phyloP scores from a whole-genome alignment of 2,113 vertebrate species.

The Orycteropus afer region DNA sequence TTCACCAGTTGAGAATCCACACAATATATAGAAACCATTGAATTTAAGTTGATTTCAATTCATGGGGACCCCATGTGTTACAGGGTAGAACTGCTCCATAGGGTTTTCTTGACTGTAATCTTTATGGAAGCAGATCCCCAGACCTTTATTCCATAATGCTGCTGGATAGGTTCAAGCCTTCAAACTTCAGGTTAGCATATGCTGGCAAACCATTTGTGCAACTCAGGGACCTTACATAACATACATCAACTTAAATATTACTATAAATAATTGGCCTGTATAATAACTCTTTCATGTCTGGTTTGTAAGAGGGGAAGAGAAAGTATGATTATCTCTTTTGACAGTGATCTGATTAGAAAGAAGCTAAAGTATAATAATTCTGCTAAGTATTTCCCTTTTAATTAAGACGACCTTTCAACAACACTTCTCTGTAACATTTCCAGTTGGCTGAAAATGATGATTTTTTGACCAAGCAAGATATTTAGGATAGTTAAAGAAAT shows the following conservation, averaged over 20 bases:
- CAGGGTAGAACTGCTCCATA: not conserved
- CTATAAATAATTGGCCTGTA: not conserved
- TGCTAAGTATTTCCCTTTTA: slow-evolving; percentile 57
- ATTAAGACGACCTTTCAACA: slow-evolving; percentile 77
- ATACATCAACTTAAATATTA: not conserved
- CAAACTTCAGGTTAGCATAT: not conserved
- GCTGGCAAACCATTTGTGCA: not conserved
- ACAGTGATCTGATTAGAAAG: slow-evolving; percentile 52
- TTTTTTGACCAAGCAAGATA: slow-evolving; percentile 60
- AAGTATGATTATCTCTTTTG: slow-evolving; percentile 46
- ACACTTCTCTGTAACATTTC: slow-evolving; percentile 60
- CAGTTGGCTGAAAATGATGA: slow-evolving; percentile 34
- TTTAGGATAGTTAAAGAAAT: slow-evolving; percentile 49
- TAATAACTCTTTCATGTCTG: not conserved
- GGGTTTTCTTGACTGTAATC: not conserved
- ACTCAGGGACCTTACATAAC: not conserved
- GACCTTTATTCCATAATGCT: not conserved
- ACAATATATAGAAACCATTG: not conserved
- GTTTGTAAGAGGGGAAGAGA: not conserved
- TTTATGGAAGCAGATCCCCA: not conserved
- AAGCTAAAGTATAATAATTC: not conserved
- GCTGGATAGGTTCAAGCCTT: not conserved
- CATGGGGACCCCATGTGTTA: not conserved
- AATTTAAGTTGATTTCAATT: not conserved
- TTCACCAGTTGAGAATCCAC: not conserved